phyloP scores from a whole-genome alignment of 2,113 vertebrate genomes.

The Thalassoma bifasciatum region DNA sequence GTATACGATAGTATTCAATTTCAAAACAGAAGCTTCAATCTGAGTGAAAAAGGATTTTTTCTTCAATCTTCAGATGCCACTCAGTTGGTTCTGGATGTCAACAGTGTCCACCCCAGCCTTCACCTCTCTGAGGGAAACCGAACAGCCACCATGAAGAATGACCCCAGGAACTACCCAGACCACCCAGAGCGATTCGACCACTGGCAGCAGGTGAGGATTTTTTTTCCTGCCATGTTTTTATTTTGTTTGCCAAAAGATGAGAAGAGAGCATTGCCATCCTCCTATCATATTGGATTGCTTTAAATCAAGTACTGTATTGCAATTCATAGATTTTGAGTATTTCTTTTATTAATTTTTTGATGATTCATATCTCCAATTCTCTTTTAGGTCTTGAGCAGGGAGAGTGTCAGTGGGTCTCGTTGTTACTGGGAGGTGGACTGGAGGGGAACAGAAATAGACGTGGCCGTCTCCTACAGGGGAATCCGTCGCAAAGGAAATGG shows the following conservation, averaged over 20 bases:
- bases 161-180: slow-evolving; percentile 74
- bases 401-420: slow-evolving; percentile 80
- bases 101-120: slow-evolving; percentile 79
- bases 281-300: too few species aligned
- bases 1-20: neutral
- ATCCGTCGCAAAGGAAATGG: slow-evolving; percentile 81
- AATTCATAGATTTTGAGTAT: neutral
- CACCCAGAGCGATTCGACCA: slow-evolving; percentile 81
- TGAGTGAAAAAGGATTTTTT: neutral
- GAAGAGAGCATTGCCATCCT: neutral
- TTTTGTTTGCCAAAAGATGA: neutral
- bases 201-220: slow-evolving; percentile 82
- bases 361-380: neutral
- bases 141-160: slow-evolving; percentile 76
- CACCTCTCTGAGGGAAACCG: slow-evolving; percentile 79
- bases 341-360: neutral
- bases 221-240: neutral
- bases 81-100: slow-evolving; percentile 77
- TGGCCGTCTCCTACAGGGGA: slow-evolving; percentile 83
- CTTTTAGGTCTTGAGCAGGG: slow-evolving; percentile 78
- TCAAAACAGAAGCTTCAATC: neutral
- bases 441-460: slow-evolving; percentile 81
- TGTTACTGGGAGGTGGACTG: slow-evolving; percentile 87
- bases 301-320: too few species aligned
- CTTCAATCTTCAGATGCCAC: slow-evolving; percentile 64